Evolutionary conservation across 2,113 vertebrate species (phyloP), one percentile per base, ranked within the genome.

Genomic region (Otocyon megalotis): DNA sequence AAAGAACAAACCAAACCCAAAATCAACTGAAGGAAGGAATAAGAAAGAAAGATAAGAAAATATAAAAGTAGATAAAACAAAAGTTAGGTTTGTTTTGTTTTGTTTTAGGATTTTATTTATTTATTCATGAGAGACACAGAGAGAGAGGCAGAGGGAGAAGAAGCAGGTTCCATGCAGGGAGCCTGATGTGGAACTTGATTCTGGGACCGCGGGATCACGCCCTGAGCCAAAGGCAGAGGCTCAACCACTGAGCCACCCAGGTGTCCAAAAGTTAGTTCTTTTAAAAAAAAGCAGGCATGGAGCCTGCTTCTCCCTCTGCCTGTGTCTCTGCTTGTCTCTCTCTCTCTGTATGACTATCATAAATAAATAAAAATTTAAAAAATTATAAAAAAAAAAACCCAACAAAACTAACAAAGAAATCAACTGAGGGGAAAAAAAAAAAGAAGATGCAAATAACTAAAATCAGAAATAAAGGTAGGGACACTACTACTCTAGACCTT

Each of bases 1-100:
- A 87, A 82, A 56, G 43, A 92, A 15, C 28, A 92, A 82, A 88
- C 50, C 69, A 94, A 92, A 88, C 12, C 30, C 20, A 88, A 96
- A 88, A n/a, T 20, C 22, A 76, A n/a, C 1, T 71, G 3, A 93
- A 50, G 37, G 48, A 81, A 92, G 53, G 9, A 83, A 74, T 50
- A 62, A 32, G 58, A 88, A 92, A 28, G 1, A 86, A 4, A 81
- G 65, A 11, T 74, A 65, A 80, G 74, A 72, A 80, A 81, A 72
- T 88, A 65, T 69, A 95, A 86, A 91, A 79, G 85, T 35, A 62
- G 35, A 86, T 79, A 30, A 43, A 53, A 53, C 24, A 92, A 93
- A 85, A 43, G 43, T 43, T 43, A 43, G 43, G 43, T 43, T 43
- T 43, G 5, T 43, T 43, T 43, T 43, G 43, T 43, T 43, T 43